Base-by-base conservation (phyloP, 2,888 invertebrate genomes). In the Cheilosia scutellata region DNA sequence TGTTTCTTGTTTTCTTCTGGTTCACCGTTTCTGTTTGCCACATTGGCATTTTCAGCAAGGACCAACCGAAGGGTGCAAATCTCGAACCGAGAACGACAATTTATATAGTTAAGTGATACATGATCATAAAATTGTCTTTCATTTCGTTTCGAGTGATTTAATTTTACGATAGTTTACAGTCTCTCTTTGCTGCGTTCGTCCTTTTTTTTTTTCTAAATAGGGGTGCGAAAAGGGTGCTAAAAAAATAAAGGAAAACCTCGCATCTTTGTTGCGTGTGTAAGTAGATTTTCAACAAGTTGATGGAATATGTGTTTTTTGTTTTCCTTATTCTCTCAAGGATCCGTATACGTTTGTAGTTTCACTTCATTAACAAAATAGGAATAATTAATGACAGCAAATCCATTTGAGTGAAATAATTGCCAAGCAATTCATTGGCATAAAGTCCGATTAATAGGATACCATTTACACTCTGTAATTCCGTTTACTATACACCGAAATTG, bases 61-160 rank as follows among this genome's bases (percentile, higher is more conserved):
- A 29, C n/a, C 16, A 31, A 37, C 44, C 4, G 5, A 16, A 27
- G 40, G 57, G 42, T 11, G 31, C 16, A 33, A 11, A 20, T 29
- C 47, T 66, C 66, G 66, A 76, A 68, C 60, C 76, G 68, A 68
- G 47, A 71, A 78, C 55, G 78, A 63, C 78, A 70, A 78, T 78
- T 78, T 78, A 78, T 78, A 57, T 47, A 78, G 62, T 78, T 78
- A 78, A 78, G 78, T 78, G 70, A 78, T 78, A 78, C 78, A 78
- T 78, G 78, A 78, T 78, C 78, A 70, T 78, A 78, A 78, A 78
- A 78, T 70, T 70, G 62, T 78, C 78, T 57, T 70, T 71, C 78
- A 71, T 78, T 78, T 70, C 78, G 63, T 70, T 70, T 78, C 63
- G 63, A 78, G 78, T 78, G 78, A 78, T 78, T 78, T 78, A 78